Conservation (phyloP, 2,888 invertebrate genomes). For the Parnassius glacialis region DNA sequence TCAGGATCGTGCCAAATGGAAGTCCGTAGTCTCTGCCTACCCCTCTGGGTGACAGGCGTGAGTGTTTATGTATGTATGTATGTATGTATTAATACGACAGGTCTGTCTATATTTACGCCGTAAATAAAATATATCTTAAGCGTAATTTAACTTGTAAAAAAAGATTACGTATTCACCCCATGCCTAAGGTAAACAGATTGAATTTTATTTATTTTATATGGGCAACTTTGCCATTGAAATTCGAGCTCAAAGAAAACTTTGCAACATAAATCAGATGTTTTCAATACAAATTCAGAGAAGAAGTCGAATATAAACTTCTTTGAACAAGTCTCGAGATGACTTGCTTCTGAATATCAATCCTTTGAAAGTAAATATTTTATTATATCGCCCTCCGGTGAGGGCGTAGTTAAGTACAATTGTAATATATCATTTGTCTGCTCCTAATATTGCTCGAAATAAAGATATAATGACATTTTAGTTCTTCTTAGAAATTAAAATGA, state of each 20-base stretch:
- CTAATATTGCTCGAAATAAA: too few species aligned
- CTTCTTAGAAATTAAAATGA: too few species aligned
- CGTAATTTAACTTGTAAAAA: background rate
- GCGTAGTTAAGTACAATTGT: too few species aligned
- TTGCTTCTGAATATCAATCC: slow-evolving; percentile 5
- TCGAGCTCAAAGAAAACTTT: slow-evolving; percentile 22
- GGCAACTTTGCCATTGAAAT: slow-evolving; percentile 23
- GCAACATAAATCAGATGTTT: slow-evolving; percentile 26
- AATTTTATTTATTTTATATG: slow-evolving; percentile 24
- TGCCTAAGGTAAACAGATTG: slow-evolving; percentile 21
- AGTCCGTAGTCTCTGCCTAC: too few species aligned
- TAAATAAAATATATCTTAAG: too few species aligned
- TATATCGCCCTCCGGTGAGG: background rate
- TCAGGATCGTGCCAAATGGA: too few species aligned
- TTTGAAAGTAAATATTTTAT: slow-evolving; percentile 2
- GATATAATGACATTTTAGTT: too few species aligned
- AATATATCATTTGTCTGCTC: too few species aligned
- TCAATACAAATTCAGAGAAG: slow-evolving; percentile 24
- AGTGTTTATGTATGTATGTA: too few species aligned
- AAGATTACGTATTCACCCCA: slow-evolving; percentile 14
- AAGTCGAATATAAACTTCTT: slow-evolving; percentile 21
- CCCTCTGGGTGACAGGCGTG: too few species aligned
- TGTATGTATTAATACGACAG: too few species aligned
- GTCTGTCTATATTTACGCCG: too few species aligned
- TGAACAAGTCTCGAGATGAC: slow-evolving; percentile 6